Percentiles rank a stretch among this genome's conserved stretches.
These are phyloP conservation scores for Berghia stephanieae DNA, from an alignment of 1,140 invertebrate genomes.

Conservation along the genomic window DNA sequence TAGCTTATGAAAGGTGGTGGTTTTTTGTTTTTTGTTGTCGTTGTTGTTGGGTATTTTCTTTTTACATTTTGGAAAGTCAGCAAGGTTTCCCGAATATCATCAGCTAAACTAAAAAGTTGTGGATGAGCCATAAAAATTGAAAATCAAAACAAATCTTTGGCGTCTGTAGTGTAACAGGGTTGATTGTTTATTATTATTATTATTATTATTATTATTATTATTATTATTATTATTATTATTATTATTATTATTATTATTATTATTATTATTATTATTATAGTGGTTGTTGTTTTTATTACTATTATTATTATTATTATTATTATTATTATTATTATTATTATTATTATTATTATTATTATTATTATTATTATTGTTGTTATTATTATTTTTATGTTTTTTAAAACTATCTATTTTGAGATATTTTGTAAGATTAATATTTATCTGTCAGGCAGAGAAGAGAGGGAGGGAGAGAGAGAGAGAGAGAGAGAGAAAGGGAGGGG, in stretches of 20 bases:
- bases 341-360: neutral
- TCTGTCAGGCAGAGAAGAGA: neutral
- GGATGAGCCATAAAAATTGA: too few relatives aligned
- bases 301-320: neutral
- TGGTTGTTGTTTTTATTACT: neutral
- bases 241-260: neutral
- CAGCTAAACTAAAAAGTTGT: neutral
- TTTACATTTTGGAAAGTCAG: neutral
- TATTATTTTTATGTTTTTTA: neutral
- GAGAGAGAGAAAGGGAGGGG: neutral
- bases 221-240: neutral
- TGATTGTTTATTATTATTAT: too few relatives aligned
- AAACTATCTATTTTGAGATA: neutral
- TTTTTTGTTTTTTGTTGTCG: too few relatives aligned
- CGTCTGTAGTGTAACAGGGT: too few relatives aligned
- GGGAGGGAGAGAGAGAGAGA: conserved; percentile 3
- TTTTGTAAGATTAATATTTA: neutral
- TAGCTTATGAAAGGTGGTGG: too few relatives aligned
- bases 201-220: neutral
- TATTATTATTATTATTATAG: neutral
- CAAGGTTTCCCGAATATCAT: neutral
- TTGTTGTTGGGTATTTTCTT: neutral
- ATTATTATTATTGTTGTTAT: neutral
- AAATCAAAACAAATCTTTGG: too few relatives aligned
- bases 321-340: neutral